A percentile compares a stretch with the other conserved stretches of the same genome.
phyloP scores from a whole-genome alignment of 2,888 invertebrate genomes.

The Caprella mutica region DNA sequence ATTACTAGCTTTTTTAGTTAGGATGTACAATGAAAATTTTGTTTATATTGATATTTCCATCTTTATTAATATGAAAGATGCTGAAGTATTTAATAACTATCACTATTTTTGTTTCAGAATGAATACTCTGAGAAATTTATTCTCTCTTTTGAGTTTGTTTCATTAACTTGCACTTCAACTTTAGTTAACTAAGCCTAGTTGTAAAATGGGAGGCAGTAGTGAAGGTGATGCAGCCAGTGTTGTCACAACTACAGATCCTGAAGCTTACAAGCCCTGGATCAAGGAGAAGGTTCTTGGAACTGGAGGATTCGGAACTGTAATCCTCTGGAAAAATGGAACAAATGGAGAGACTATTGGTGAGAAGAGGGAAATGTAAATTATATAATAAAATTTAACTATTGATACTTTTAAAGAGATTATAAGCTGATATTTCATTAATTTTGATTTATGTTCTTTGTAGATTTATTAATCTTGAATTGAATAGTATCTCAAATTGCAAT shows the following conservation, averaged over 20 bases:
- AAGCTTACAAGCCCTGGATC: conserved; percentile 24
- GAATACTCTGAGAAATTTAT: too few relatives aligned
- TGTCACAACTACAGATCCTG: conserved; percentile 2
- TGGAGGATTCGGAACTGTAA: conserved; percentile 35
- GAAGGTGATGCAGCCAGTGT: conserved; percentile 6
- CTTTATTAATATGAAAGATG: too few relatives aligned
- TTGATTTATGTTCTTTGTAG: background rate
- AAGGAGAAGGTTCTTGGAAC: conserved; percentile 31
- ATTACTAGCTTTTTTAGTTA: too few relatives aligned
- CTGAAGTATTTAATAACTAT: too few relatives aligned
- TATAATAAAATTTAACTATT: too few relatives aligned
- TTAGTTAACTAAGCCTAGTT: too few relatives aligned
- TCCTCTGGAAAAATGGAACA: conserved; percentile 31
- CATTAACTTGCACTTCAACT: too few relatives aligned
- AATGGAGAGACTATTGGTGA: conserved; percentile 30
- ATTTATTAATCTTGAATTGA: background rate
- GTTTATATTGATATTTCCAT: too few relatives aligned
- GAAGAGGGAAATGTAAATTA: too few relatives aligned
- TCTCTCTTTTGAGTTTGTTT: too few relatives aligned
- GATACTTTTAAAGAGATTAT: background rate
- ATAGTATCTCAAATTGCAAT: background rate
- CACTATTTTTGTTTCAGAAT: too few relatives aligned
- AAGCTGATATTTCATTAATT: background rate
- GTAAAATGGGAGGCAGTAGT: conserved; percentile 7
- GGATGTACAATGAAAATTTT: too few relatives aligned